phyloP scores from a whole-genome alignment of 2,888 invertebrate species.

The Lamellibrachia columna region DNA sequence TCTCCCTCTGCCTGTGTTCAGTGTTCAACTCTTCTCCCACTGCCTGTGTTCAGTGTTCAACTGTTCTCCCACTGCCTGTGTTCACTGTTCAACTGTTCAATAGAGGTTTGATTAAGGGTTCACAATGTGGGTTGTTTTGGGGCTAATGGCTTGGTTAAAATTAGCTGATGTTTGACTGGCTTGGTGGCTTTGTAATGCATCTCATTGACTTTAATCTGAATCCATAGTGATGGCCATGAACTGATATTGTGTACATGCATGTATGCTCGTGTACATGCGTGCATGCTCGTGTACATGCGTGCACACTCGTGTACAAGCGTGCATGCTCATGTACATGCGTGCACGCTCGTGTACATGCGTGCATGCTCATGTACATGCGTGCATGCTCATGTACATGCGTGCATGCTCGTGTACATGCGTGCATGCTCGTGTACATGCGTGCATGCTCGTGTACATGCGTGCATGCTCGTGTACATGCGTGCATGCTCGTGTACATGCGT shows the following conservation, averaged over 20 bases:
- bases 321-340: not conserved
- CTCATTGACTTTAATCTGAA: not conserved
- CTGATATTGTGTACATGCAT: not conserved
- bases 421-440: no score
- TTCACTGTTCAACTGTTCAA: not conserved
- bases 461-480: not conserved
- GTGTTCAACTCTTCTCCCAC: no score
- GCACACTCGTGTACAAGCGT: not conserved
- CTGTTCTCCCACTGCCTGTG: no score
- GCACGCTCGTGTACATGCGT: not conserved
- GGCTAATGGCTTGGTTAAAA: not conserved
- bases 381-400: not conserved
- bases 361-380: not conserved
- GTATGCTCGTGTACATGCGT: not conserved
- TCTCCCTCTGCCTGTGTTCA: no score
- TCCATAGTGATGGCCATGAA: not conserved
- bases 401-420: not conserved
- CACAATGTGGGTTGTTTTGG: not conserved
- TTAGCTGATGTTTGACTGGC: not conserved
- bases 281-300: not conserved
- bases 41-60: not conserved
- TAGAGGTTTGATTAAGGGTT: not conserved
- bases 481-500: not conserved
- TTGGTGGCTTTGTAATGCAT: not conserved
- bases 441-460: no score